Percentiles rank a stretch among this genome's conserved stretches.
Conservation (phyloP, 2,113 vertebrate genomes). For the Typhlomys cinereus region DNA sequence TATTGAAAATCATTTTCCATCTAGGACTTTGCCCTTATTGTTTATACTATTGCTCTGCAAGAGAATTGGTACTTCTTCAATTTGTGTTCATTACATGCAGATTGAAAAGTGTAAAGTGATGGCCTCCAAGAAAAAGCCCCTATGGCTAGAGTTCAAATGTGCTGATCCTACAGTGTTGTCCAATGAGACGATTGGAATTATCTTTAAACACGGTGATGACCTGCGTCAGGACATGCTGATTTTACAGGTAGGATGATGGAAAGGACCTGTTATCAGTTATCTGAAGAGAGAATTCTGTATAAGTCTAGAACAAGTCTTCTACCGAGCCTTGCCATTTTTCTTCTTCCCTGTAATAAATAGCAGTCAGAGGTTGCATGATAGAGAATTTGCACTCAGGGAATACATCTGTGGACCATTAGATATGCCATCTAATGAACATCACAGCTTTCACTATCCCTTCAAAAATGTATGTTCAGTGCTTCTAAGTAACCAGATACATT, state of each 20-base stretch:
- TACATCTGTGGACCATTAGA: background rate
- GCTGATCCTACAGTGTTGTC: constrained; percentile 95
- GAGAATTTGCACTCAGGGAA: background rate
- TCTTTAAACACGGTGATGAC: constrained; percentile 99
- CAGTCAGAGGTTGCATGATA: background rate
- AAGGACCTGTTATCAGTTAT: background rate
- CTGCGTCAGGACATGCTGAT: constrained; percentile 99
- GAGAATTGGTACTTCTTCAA: background rate
- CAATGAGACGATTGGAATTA: constrained; percentile 96
- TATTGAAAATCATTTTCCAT: constrained; percentile 26
- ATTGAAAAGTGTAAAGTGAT: constrained; percentile 99
- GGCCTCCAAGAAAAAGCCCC: constrained; percentile 98
- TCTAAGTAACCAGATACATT: background rate
- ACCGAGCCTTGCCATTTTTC: background rate
- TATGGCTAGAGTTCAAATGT: constrained; percentile 98
- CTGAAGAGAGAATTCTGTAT: constrained; percentile 1
- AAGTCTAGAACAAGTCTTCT: background rate
- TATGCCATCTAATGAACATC: background rate
- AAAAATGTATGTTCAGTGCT: background rate
- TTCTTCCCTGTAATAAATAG: background rate
- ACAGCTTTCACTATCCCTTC: background rate
- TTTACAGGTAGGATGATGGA: constrained; percentile 89
- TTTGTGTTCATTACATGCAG: constrained; percentile 78
- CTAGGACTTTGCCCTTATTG: background rate
- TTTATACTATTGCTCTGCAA: constrained; percentile 5